Conservation (phyloP, 2,888 invertebrate species). For the Abrostola tripartita region DNA sequence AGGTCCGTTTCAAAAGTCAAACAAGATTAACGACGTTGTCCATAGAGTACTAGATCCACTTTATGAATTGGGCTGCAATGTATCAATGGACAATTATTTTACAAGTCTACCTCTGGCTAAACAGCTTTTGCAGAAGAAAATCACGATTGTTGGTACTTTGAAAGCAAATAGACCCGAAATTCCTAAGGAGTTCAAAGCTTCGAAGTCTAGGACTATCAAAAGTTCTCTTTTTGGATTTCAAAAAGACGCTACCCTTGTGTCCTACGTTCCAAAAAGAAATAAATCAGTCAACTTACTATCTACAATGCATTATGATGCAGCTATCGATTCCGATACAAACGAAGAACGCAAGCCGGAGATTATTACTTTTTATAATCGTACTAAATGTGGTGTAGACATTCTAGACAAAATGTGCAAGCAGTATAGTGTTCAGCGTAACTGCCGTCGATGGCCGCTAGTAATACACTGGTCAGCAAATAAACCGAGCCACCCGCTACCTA, state of each 20-base stretch:
- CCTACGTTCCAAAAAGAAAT: constrained; percentile 20
- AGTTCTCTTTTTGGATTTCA: constrained; percentile 8
- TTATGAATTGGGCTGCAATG: constrained; percentile 4
- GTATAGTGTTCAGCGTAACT: constrained; percentile 5
- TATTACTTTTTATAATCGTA: constrained; percentile 20
- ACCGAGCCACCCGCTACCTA: too few species aligned
- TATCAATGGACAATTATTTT: constrained; percentile 21
- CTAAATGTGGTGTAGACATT: constrained; percentile 18
- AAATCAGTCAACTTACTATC: constrained; percentile 8
- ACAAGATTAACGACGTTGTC: constrained; percentile 18
- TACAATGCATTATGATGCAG: constrained; percentile 9
- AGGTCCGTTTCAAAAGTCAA: constrained; percentile 12
- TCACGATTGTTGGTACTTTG: constrained; percentile 16
- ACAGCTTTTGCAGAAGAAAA: constrained; percentile 12
- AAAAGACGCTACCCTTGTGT: constrained; percentile 13
- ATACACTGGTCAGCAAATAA: too few species aligned
- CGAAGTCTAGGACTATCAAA: constrained; percentile 9
- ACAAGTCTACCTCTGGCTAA: constrained; percentile 17
- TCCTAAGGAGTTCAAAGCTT: constrained; percentile 5
- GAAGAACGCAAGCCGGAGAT: constrained; percentile 13
- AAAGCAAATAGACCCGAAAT: constrained; percentile 12
- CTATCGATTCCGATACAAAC: constrained; percentile 3
- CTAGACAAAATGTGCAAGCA: constrained; percentile 16
- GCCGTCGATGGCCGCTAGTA: constrained; percentile 8
- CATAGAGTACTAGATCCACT: constrained; percentile 7